Evolutionary conservation across 2,888 invertebrate genomes (phyloP).

Genomic region (Drosophila pseudotakahashii): DNA sequence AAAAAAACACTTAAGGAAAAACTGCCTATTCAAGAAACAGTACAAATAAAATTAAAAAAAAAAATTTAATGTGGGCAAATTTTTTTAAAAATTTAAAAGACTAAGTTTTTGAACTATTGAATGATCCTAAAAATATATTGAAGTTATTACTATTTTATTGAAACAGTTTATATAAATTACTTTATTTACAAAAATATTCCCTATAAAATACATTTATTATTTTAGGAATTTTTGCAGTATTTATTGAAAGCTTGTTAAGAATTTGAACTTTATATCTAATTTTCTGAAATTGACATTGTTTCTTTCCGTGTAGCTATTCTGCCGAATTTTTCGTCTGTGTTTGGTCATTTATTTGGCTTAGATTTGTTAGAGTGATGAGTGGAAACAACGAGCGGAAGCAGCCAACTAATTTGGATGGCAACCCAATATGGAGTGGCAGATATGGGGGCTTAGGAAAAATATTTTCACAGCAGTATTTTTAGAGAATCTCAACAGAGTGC

Average conservation of each 20-base stretch:
- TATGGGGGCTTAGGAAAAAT: slow-evolving; percentile 19
- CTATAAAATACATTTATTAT: too few relatives aligned
- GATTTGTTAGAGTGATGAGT: slow-evolving; percentile 54
- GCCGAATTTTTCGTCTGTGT: slow-evolving; percentile 40
- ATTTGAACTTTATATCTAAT: not conserved
- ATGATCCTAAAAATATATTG: too few relatives aligned
- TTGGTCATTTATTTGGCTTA: slow-evolving; percentile 72
- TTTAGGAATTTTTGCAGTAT: too few relatives aligned
- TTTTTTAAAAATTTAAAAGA: too few relatives aligned
- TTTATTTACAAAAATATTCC: too few relatives aligned
- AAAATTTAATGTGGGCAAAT: too few relatives aligned
- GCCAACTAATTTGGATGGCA: slow-evolving; percentile 60
- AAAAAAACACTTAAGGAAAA: not conserved
- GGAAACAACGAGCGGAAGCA: slow-evolving; percentile 69
- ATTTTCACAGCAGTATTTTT: slow-evolving; percentile 30
- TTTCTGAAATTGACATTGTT: not conserved
- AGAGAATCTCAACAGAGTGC: slow-evolving; percentile 18
- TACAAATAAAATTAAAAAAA: too few relatives aligned
- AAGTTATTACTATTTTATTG: too few relatives aligned
- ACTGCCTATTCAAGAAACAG: too few relatives aligned
- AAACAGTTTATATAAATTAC: too few relatives aligned
- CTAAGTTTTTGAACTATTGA: too few relatives aligned
- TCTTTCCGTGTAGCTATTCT: slow-evolving; percentile 1
- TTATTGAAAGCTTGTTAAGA: too few relatives aligned
- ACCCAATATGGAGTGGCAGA: slow-evolving; percentile 29